Evolutionary conservation across 2,113 vertebrate species (phyloP).

Genomic region (Malurus cyaneus): DNA sequence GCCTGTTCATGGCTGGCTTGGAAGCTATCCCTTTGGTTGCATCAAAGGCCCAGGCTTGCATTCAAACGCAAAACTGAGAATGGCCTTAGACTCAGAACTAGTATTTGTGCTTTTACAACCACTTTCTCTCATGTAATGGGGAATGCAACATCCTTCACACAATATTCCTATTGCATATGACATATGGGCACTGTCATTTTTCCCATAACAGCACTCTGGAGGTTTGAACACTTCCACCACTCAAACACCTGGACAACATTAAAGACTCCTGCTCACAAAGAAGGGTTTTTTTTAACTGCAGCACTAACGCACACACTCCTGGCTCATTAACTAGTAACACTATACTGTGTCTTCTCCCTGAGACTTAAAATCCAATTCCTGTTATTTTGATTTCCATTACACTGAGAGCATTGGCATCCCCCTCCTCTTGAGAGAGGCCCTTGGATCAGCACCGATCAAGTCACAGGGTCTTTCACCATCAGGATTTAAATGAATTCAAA

Average conservation of each 20-base stretch:
- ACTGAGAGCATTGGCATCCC: not conserved
- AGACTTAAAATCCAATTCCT: not conserved
- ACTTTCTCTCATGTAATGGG: not conserved
- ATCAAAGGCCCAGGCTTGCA: not conserved
- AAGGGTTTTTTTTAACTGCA: not conserved
- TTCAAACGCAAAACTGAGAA: not conserved
- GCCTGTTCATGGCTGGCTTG: not conserved
- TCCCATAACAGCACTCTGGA: not conserved
- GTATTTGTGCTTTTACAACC: not conserved
- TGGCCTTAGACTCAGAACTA: not conserved
- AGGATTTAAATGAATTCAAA: not conserved
- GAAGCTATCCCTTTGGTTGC: not conserved
- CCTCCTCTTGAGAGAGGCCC: not conserved
- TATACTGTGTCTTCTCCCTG: not conserved
- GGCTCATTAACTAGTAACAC: not conserved
- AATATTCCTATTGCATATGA: not conserved
- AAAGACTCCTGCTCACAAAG: not conserved
- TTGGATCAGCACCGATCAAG: accelerated
- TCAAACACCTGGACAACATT: not conserved
- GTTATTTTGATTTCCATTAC: not conserved
- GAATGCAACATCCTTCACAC: not conserved
- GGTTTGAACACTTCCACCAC: not conserved
- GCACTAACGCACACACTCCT: not conserved
- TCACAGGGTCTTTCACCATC: not conserved
- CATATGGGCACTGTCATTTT: not conserved